Evolutionary conservation across 2,113 vertebrate species (phyloP).

Genomic region (Pimephales promelas): DNA sequence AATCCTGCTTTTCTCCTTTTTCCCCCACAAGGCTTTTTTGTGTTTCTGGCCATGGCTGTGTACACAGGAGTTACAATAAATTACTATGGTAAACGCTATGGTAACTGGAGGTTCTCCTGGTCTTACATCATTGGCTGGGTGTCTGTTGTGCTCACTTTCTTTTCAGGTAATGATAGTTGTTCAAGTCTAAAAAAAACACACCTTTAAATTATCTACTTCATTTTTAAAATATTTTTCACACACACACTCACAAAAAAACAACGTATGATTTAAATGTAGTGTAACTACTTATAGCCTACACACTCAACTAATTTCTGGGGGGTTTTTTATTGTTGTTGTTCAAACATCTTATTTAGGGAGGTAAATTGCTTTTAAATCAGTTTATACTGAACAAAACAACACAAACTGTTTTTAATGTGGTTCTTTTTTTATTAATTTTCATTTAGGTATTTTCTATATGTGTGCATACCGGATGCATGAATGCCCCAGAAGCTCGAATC

Average conservation of each 20-base stretch:
- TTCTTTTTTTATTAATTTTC: neutral
- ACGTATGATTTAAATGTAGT: neutral
- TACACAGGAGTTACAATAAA: constrained; percentile 74
- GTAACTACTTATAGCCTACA: neutral
- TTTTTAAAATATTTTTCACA: neutral
- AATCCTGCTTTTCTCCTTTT: neutral
- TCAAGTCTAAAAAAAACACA: neutral
- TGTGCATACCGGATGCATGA: constrained; percentile 77
- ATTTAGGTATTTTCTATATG: constrained; percentile 74
- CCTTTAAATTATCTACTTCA: neutral
- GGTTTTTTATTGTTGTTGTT: neutral
- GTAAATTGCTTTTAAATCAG: neutral
- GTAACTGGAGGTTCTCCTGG: constrained; percentile 77
- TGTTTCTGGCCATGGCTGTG: constrained; percentile 74
- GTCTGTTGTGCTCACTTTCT: constrained; percentile 73
- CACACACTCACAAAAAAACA: no score
- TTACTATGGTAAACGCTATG: constrained; percentile 73
- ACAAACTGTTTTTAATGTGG: constrained; percentile 1
- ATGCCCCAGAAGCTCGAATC: constrained; percentile 66
- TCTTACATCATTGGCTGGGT: constrained; percentile 77
- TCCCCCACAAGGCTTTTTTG: constrained; percentile 67
- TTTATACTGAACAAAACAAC: neutral
- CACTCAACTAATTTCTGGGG: neutral
- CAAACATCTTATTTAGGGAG: neutral
- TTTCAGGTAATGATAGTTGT: constrained; percentile 67